Percentiles rank a stretch among this genome's conserved stretches.
phyloP scores from a whole-genome alignment of 2,797 vertebrate species.

The Leptoclinus maculatus region DNA sequence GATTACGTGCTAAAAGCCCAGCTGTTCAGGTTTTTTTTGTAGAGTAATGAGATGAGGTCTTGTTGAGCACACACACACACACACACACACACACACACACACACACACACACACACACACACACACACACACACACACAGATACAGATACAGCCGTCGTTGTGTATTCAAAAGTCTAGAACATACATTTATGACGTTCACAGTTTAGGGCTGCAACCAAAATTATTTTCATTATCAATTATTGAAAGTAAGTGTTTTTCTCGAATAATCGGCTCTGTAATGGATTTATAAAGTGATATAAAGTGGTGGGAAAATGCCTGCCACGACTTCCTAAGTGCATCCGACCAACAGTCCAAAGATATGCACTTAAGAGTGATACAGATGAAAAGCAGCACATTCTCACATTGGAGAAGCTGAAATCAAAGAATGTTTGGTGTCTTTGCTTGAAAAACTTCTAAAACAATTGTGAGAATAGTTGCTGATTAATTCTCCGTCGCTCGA shows the following conservation, averaged over 20 bases:
- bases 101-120: neutral
- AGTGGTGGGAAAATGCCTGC: neutral
- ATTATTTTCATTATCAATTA: neutral
- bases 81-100: neutral
- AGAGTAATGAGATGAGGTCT: slow-evolving; percentile 44
- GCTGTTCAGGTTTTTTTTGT: slow-evolving; percentile 41
- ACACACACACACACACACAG: neutral
- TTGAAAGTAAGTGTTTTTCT: neutral
- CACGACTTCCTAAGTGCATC: neutral
- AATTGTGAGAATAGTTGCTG: neutral
- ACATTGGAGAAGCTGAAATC: neutral
- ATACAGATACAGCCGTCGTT: neutral
- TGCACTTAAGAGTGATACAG: neutral
- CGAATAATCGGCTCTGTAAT: neutral
- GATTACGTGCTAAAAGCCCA: slow-evolving; percentile 50
- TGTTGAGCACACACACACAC: neutral
- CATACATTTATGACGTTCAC: neutral
- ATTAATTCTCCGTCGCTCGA: neutral
- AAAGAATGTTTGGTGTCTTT: neutral
- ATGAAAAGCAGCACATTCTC: neutral
- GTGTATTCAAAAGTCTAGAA: neutral
- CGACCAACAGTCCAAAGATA: neutral
- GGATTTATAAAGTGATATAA: neutral
- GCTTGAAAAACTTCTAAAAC: neutral
- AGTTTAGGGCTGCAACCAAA: neutral